phyloP scores from a whole-genome alignment of 2,888 invertebrate species.

The Hyalella azteca region DNA sequence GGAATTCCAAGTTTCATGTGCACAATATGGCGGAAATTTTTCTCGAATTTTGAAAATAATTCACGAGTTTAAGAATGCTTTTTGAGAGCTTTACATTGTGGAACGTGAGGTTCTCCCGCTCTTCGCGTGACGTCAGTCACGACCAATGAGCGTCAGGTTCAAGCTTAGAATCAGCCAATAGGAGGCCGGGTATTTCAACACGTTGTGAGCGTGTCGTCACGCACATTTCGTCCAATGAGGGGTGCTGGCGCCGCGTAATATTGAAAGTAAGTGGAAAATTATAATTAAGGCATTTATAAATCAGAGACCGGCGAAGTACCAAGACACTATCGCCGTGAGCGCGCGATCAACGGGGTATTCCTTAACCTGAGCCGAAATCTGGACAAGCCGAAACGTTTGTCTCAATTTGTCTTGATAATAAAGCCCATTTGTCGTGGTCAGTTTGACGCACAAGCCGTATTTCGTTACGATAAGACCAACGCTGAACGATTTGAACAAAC shows the following conservation, averaged over 20 bases:
- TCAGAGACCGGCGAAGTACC: not conserved
- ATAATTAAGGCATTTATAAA: constrained; percentile 27
- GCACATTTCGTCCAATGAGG: constrained; percentile 16
- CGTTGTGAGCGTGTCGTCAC: constrained; percentile 35
- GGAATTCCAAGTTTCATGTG: no score
- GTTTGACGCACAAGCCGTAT: constrained; percentile 23
- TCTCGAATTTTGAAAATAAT: not conserved
- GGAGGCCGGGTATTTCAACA: constrained; percentile 17
- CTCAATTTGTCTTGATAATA: constrained; percentile 35
- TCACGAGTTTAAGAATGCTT: not conserved
- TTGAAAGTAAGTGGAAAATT: constrained; percentile 37
- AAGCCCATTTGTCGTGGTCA: constrained; percentile 24
- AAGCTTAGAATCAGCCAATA: not conserved
- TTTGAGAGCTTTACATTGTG: not conserved
- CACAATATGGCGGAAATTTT: no score
- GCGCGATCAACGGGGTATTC: not conserved
- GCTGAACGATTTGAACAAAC: not conserved
- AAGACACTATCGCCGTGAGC: not conserved
- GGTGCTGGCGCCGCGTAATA: not conserved
- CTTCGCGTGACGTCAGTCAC: constrained; percentile 25
- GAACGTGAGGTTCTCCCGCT: constrained; percentile 36
- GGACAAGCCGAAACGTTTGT: not conserved
- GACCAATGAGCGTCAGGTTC: constrained; percentile 26
- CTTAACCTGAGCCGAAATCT: constrained; percentile 15
- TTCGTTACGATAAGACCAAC: constrained; percentile 20